These are phyloP conservation scores for Hycleus phaleratus DNA, from an alignment of 1,140 invertebrate species.

Conservation along the genomic window DNA sequence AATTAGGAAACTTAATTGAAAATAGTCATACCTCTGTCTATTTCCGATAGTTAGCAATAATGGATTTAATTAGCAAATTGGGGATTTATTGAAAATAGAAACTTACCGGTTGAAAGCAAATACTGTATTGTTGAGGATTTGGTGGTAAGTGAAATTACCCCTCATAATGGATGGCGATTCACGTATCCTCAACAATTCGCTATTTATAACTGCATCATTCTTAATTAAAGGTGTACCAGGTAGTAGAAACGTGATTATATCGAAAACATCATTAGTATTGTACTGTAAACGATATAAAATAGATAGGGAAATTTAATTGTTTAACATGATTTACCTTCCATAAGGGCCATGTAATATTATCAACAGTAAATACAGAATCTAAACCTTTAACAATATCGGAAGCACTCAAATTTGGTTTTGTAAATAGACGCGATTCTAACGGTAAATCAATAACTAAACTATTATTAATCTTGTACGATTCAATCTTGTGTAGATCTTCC, in stretches of 20 bases:
- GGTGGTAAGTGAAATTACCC: conserved; percentile 44
- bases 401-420: conserved; percentile 22
- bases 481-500: conserved; percentile 34
- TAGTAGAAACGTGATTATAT: conserved; percentile 60
- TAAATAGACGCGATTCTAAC: conserved; percentile 30
- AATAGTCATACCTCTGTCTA: conserved; percentile 12
- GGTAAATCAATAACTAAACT: conserved; percentile 39
- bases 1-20: conserved; percentile 4
- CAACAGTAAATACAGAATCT: conserved; percentile 30
- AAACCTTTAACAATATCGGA: conserved; percentile 20
- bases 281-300: background rate
- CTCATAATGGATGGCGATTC: conserved; percentile 48
- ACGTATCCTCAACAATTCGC: conserved; percentile 42
- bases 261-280: conserved; percentile 43
- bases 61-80: conserved; percentile 3
- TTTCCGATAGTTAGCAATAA: conserved; percentile 8
- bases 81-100: conserved; percentile 9
- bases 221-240: conserved; percentile 63
- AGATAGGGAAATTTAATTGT: background rate
- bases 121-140: conserved; percentile 46
- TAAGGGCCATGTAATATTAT: conserved; percentile 41
- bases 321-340: conserved; percentile 38
- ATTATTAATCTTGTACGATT: conserved; percentile 34
- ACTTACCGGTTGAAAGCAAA: conserved; percentile 56
- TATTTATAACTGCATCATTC: conserved; percentile 46